Conservation (phyloP, 2,888 invertebrate genomes). For the Cepaea hortensis region DNA sequence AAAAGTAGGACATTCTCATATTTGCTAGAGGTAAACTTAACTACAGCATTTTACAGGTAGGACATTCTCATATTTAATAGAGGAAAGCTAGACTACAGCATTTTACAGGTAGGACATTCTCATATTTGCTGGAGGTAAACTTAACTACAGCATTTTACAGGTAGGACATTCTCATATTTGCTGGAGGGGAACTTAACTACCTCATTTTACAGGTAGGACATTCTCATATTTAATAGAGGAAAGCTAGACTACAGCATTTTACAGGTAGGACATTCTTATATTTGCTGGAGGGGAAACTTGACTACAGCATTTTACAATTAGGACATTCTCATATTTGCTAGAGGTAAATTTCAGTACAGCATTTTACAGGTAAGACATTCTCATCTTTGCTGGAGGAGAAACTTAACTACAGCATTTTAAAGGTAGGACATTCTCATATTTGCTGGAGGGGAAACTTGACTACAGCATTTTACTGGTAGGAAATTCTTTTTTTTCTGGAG, state of each 20-base stretch:
- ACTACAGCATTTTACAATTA: too few relatives aligned
- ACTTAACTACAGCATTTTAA: constrained; percentile 91
- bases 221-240: constrained; percentile 77
- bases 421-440: constrained; percentile 78
- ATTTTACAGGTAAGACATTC: constrained; percentile 80
- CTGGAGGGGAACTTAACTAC: constrained; percentile 88
- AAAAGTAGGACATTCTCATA: constrained; percentile 82
- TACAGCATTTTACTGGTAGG: constrained; percentile 71
- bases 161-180: constrained; percentile 85
- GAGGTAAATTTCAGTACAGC: too few relatives aligned
- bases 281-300: too few relatives aligned
- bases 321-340: constrained; percentile 77
- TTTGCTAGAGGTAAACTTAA: constrained; percentile 89
- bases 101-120: constrained; percentile 81
- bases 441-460: background rate
- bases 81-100: background rate
- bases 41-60: constrained; percentile 89
- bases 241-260: constrained; percentile 87
- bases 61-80: background rate
- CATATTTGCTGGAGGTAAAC: constrained; percentile 85
- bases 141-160: constrained; percentile 93
- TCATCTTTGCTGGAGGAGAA: constrained; percentile 88
- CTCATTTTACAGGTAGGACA: constrained; percentile 86
- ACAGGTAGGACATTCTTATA: background rate
- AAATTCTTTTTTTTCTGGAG: constrained; percentile 86